Evolutionary conservation across 2,113 vertebrate genomes (phyloP).

Genomic region (Pituophis catenifer): DNA sequence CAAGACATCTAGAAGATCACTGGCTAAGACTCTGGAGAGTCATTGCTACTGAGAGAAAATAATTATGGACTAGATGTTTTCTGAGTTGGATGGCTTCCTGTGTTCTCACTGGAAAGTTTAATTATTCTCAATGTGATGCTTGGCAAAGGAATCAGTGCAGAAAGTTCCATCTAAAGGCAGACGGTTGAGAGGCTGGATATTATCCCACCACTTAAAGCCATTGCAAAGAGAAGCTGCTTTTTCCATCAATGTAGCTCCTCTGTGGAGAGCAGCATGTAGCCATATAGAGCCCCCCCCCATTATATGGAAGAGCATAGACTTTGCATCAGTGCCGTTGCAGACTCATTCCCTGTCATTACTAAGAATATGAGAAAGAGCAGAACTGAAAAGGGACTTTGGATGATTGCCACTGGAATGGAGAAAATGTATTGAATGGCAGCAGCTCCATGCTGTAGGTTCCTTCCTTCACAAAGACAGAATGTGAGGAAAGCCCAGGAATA

Average conservation of each 20-base stretch:
- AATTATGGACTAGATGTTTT: background rate
- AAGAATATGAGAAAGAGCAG: background rate
- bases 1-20: background rate
- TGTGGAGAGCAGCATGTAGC: background rate
- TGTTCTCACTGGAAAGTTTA: background rate
- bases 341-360: background rate
- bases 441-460: background rate
- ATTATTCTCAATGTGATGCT: background rate
- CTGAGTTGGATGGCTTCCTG: background rate
- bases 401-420: background rate
- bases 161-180: background rate
- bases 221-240: background rate
- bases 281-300: background rate
- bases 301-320: background rate
- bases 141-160: background rate
- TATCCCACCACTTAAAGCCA: background rate
- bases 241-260: background rate
- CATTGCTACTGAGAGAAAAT: background rate
- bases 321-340: background rate
- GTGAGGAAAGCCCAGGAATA: background rate
- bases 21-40: background rate
- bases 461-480: background rate
- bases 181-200: background rate
- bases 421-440: background rate
- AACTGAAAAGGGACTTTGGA: background rate